Conservation (phyloP, 37 sponge, comb jelly and placozoan genomes). For the Tethya wilhelma region DNA sequence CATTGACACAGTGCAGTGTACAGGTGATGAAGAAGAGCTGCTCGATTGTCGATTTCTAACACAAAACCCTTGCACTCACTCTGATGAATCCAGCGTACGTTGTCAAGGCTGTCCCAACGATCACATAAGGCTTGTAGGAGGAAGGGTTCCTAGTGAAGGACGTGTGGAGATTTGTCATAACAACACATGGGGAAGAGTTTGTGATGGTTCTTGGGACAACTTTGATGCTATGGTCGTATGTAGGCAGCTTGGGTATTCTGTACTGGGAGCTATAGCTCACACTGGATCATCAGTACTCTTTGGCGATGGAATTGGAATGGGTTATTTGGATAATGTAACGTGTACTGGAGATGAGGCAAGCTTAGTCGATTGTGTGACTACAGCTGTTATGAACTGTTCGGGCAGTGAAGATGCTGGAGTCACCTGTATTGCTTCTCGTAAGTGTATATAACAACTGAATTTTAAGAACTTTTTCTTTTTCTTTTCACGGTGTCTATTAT, state of each 20-base stretch:
- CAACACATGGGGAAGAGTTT: slow-evolving; percentile 10
- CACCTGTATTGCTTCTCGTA: background rate
- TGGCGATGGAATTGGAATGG: background rate
- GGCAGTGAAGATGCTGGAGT: slow-evolving; percentile 35
- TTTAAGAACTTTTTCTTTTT: no score
- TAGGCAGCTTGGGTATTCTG: slow-evolving; percentile 31
- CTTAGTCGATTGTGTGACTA: background rate
- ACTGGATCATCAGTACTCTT: no score
- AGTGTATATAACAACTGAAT: no score
- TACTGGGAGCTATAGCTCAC: no score
- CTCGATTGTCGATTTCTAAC: background rate
- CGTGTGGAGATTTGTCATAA: slow-evolving; percentile 18
- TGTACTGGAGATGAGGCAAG: slow-evolving; percentile 10
- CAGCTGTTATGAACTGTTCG: background rate
- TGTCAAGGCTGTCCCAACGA: background rate
- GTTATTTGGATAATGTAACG: slow-evolving; percentile 8
- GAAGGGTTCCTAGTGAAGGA: slow-evolving; percentile 8
- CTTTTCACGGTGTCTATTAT: no score
- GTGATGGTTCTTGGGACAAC: slow-evolving; percentile 14
- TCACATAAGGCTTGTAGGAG: slow-evolving; percentile 25
- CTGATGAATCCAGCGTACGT: background rate
- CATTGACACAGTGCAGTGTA: background rate
- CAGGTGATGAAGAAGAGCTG: background rate
- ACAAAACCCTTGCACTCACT: no score
- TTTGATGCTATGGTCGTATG: slow-evolving; percentile 28